Percentiles rank a stretch among this genome's conserved stretches.
These are phyloP conservation scores for Acrocephalus kingi DNA, from an alignment of 2,113 vertebrate species.

Conservation along the genomic window DNA sequence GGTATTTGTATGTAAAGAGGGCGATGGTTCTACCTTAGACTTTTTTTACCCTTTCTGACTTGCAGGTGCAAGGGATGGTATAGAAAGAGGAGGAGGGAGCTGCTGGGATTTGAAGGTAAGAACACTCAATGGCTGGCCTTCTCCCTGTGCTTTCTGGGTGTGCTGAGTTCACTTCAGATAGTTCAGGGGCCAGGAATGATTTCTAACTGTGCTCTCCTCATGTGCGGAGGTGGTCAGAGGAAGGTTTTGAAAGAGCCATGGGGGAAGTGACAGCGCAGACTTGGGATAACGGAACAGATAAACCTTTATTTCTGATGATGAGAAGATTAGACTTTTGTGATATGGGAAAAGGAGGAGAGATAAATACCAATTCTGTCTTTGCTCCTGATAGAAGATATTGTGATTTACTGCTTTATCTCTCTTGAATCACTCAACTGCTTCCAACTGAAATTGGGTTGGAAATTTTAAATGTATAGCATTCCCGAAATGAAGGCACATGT, in stretches of 20 bases:
- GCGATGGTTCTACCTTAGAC: neutral
- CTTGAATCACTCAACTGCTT: neutral
- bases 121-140: neutral
- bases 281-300: neutral
- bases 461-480: neutral
- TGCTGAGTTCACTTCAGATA: neutral
- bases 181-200: neutral
- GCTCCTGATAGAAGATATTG: neutral
- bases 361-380: neutral
- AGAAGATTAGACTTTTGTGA: neutral
- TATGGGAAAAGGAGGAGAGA: neutral
- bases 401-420: neutral
- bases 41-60: neutral
- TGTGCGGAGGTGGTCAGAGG: neutral
- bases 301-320: neutral
- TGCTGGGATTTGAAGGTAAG: neutral
- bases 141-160: fast-evolving
- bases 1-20: neutral
- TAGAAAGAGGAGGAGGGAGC: neutral
- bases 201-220: neutral
- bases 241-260: neutral
- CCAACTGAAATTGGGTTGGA: neutral
- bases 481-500: neutral
- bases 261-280: neutral
- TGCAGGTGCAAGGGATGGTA: neutral